phyloP scores from a whole-genome alignment of 2,888 invertebrate genomes.

The Lagria hirta region DNA sequence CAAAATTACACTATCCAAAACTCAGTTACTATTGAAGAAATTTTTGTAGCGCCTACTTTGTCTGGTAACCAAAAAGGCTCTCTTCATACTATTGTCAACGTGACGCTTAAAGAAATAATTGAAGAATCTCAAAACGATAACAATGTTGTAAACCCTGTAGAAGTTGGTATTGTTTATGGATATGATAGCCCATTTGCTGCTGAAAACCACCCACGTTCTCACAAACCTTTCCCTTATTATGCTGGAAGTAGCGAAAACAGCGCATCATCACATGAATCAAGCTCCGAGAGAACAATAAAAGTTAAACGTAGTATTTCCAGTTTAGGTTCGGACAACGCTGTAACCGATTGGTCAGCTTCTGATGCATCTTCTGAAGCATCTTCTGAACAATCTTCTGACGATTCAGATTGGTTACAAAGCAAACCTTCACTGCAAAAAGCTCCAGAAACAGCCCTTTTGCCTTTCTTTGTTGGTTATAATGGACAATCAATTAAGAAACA shows the following conservation, averaged over 20 bases:
- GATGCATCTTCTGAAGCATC: too few species aligned
- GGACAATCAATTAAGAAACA: conserved; percentile 53
- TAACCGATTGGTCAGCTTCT: conserved; percentile 51
- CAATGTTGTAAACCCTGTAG: conserved; percentile 49
- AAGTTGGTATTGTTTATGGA: conserved; percentile 58
- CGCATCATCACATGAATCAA: conserved; percentile 62
- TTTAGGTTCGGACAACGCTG: too few species aligned
- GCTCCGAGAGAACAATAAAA: too few species aligned
- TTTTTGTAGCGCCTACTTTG: conserved; percentile 61
- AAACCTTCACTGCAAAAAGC: conserved; percentile 45
- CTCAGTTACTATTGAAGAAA: conserved; percentile 63
- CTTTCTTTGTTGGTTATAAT: conserved; percentile 55
- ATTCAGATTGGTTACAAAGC: conserved; percentile 41
- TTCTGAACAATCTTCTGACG: too few species aligned
- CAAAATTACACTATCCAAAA: conserved; percentile 66
- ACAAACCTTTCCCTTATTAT: conserved; percentile 6
- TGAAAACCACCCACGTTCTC: conserved; percentile 37
- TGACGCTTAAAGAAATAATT: conserved; percentile 53
- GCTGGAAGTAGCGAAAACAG: conserved; percentile 66
- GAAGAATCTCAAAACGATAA: conserved; percentile 45
- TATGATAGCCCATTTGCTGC: conserved; percentile 49
- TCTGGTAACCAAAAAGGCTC: conserved; percentile 61
- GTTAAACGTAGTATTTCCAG: too few species aligned
- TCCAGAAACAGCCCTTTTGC: conserved; percentile 55
- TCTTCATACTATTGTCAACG: conserved; percentile 57